Evolutionary conservation across 2,113 vertebrate species (phyloP), one percentile per base, ranked within the genome.

Genomic region (Tragelaphus imberbis): DNA sequence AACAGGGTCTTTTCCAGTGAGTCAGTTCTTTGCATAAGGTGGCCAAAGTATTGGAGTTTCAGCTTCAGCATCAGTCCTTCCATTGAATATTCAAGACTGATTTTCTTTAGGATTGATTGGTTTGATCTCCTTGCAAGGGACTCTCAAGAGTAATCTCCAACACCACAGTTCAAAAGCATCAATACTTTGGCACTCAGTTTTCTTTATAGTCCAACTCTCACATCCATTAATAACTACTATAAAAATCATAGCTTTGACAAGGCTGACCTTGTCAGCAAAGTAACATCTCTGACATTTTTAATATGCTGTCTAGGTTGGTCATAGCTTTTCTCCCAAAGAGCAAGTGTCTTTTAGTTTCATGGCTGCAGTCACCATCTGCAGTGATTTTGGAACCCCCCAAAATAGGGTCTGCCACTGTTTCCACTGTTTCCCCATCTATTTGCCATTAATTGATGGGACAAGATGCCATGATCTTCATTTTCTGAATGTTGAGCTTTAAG

Each of bases 161-260:
- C 65, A 68, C 16, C 16, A n/a, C 16, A 68, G 8, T 68, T n/a
- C 65, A 68, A 68, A n/a, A 68, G 2, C 65, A 68, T 68, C 33
- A 36, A 68, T 36, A 19, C 7, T n/a, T 68, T 0, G 0, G 33
- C 4, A 9, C 33, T 68, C 33, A 68, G 17, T 1, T n/a, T 68
- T 68, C 33, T 68, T 68, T 19, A 19, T 68, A 36, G 33, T 17
- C 33, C 30, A 36, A 19, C 65, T 68, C 33, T 68, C 65, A 68
- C 16, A 68, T 68, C 16, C 33, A n/a, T n/a, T n/a, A n/a, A 68
- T 5, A 33, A n/a, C 33, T 19, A n/a, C 65, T 68, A 16, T n/a
- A 68, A 68, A n/a, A 68, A n/a, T 19, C 65, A 68, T 33, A 68
- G 33, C 33, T n/a, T n/a, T 68, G 33, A 68, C 4, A 68, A 68